These are phyloP conservation scores for Ophiodon elongatus DNA, from an alignment of 2,113 vertebrate species.

Conservation along the genomic window DNA sequence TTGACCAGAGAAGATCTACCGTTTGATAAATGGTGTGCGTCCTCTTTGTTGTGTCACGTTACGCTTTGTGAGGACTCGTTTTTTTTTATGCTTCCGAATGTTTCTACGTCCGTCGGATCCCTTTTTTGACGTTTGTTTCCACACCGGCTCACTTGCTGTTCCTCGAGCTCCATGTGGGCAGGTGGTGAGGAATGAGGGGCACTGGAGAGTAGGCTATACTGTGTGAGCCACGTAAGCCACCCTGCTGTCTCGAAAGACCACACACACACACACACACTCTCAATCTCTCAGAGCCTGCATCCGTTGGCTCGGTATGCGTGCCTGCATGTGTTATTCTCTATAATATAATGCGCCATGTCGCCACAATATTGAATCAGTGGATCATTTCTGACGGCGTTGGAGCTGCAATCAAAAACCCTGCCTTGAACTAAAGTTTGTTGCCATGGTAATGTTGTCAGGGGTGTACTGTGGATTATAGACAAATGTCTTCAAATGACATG, in stretches of 20 bases:
- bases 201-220: conserved; percentile 9
- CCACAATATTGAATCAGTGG: background rate
- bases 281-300: background rate
- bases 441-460: background rate
- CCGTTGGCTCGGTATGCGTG: background rate
- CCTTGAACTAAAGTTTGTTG: background rate
- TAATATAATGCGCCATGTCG: background rate
- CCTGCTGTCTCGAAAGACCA: conserved; percentile 42
- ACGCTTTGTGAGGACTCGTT: background rate
- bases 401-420: background rate
- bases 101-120: background rate
- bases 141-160: background rate
- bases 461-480: background rate
- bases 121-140: conserved; percentile 28
- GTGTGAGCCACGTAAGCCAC: conserved; percentile 41
- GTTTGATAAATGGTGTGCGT: no score
- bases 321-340: conserved; percentile 3
- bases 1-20: background rate
- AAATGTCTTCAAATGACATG: background rate
- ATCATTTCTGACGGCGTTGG: background rate
- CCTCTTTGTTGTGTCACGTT: background rate
- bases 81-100: background rate
- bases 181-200: conserved; percentile 37
- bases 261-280: conserved; percentile 8
- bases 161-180: conserved; percentile 8